Conservation (phyloP, 2,113 vertebrate genomes). For the Hemibagrus wyckioides region DNA sequence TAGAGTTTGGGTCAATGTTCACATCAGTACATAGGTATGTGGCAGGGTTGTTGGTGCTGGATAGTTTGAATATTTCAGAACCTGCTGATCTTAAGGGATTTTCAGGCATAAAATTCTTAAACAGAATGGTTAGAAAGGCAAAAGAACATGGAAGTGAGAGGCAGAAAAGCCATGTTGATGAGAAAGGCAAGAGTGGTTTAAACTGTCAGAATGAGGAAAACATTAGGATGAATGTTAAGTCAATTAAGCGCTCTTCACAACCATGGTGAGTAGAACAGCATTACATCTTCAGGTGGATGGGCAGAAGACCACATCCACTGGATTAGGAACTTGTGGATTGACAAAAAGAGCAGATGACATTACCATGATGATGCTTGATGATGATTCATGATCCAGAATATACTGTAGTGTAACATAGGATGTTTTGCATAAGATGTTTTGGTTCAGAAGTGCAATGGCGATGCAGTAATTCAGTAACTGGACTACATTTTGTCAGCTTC, state of each 20-base stretch:
- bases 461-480: not conserved
- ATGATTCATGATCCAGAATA: not conserved
- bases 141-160: not conserved
- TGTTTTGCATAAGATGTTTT: not conserved
- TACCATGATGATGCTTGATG: too few species aligned
- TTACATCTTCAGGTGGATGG: not conserved
- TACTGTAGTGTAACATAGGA: not conserved
- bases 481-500: not conserved
- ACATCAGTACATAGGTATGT: too few species aligned
- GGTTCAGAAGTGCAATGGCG: not conserved
- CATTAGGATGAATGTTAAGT: not conserved
- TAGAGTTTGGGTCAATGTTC: not conserved
- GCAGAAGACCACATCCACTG: not conserved
- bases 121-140: not conserved
- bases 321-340: not conserved
- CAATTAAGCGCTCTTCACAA: not conserved
- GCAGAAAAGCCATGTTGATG: not conserved
- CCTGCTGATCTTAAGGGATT: not conserved
- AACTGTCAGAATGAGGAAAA: too few species aligned
- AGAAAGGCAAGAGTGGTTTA: not conserved
- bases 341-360: not conserved
- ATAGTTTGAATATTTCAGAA: not conserved
- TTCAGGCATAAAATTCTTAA: not conserved
- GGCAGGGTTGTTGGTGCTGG: too few species aligned
- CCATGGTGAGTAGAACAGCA: not conserved